Conservation (phyloP, 2,113 vertebrate species). For the Ictalurus punctatus region DNA sequence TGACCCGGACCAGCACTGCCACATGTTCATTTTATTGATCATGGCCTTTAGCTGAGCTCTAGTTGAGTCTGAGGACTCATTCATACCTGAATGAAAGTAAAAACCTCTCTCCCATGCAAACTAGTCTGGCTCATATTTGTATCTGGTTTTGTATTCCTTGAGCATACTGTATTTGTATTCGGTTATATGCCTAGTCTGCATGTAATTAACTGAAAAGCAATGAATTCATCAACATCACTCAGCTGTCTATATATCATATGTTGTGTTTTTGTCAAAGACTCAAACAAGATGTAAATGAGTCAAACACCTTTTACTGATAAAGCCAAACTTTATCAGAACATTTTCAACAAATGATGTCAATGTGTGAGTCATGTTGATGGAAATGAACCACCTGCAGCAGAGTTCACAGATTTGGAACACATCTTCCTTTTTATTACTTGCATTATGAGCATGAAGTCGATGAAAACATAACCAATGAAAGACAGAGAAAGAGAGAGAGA, state of each 20-base stretch:
- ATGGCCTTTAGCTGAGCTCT: not conserved
- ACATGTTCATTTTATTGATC: not conserved
- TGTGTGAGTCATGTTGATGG: not conserved
- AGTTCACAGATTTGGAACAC: constrained; percentile 3
- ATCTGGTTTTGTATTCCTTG: not conserved
- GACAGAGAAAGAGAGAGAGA: not conserved
- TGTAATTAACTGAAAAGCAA: not conserved
- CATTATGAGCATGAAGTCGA: not conserved
- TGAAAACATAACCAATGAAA: not conserved
- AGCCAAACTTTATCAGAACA: not conserved
- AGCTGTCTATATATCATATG: not conserved
- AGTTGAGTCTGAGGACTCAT: not conserved
- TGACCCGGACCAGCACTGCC: not conserved
- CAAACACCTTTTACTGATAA: not conserved
- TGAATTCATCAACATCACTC: not conserved
- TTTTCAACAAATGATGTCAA: not conserved
- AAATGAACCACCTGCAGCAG: not conserved
- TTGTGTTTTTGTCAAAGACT: not conserved
- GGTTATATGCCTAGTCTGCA: not conserved
- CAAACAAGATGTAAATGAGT: not conserved
- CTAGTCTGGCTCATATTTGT: not conserved
- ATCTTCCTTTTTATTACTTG: not conserved
- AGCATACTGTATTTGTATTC: too few species aligned
- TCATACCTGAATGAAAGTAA: not conserved
- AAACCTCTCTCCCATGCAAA: not conserved